These are phyloP conservation scores for Peromyscus melanophrys DNA, from an alignment of 2,797 vertebrate species.

Conservation along the genomic window DNA sequence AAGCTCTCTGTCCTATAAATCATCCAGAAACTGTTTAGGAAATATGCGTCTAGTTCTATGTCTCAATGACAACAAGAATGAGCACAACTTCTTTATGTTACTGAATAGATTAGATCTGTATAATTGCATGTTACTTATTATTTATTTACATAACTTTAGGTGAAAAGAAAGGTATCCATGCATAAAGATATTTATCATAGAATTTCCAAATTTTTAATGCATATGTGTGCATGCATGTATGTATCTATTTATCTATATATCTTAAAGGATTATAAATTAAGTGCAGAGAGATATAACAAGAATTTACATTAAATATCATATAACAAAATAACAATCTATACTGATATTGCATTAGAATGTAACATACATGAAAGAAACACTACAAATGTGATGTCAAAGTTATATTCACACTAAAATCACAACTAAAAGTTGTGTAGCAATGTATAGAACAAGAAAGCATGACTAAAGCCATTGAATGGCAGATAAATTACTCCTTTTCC, in stretches of 20 bases:
- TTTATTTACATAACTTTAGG: background rate
- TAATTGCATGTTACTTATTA: background rate
- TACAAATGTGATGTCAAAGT: background rate
- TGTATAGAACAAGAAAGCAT: background rate
- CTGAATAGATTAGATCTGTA: background rate
- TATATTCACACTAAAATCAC: background rate
- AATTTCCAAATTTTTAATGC: background rate
- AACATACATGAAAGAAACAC: background rate
- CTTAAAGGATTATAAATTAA: background rate
- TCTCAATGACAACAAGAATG: background rate
- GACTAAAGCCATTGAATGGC: background rate
- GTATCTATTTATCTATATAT: background rate
- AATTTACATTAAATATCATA: background rate
- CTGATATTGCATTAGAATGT: background rate
- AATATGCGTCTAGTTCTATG: background rate
- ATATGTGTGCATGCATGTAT: background rate
- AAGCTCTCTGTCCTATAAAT: slow-evolving; percentile 23
- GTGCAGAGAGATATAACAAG: background rate
- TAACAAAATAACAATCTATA: background rate
- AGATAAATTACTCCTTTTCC: background rate
- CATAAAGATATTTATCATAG: background rate
- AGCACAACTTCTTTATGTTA: background rate
- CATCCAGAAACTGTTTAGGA: background rate
- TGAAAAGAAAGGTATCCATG: background rate
- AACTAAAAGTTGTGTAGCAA: background rate